These are phyloP conservation scores for Odontothrips loti DNA, from an alignment of 2,888 invertebrate genomes.

Conservation along the genomic window DNA sequence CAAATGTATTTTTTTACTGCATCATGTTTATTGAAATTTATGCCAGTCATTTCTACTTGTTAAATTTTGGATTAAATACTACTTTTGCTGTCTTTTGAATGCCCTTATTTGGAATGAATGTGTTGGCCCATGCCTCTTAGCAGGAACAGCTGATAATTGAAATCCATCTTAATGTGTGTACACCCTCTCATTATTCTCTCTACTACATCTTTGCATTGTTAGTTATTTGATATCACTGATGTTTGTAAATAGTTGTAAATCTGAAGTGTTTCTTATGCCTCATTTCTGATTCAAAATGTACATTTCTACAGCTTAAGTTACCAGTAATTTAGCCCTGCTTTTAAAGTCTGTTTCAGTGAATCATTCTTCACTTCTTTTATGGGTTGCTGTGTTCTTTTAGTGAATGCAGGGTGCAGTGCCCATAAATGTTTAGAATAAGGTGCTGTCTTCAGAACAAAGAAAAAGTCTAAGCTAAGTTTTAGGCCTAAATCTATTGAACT, in stretches of 20 bases:
- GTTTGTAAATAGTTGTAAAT: conserved; percentile 11
- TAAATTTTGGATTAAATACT: not conserved
- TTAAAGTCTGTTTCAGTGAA: conserved; percentile 20
- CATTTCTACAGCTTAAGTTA: conserved; percentile 22
- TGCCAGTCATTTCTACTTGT: not conserved
- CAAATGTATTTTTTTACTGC: conserved; percentile 21
- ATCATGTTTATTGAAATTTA: not conserved
- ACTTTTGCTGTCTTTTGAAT: not conserved
- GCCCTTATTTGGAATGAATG: not conserved
- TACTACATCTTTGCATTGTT: not conserved
- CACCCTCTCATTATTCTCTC: not conserved
- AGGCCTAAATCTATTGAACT: not conserved
- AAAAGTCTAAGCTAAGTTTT: not conserved
- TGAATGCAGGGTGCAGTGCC: conserved; percentile 15
- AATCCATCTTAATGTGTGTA: not conserved
- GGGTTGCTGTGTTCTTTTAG: conserved; percentile 19
- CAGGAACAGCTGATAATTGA: too few species aligned
- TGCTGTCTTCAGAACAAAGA: not conserved
- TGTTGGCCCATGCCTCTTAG: too few species aligned
- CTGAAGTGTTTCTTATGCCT: not conserved
- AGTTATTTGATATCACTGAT: not conserved
- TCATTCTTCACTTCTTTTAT: not conserved
- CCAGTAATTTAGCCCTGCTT: conserved; percentile 13
- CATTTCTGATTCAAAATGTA: not conserved
- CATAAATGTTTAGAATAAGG: conserved; percentile 11